Conservation (phyloP, 2,888 invertebrate genomes). For the Zootermopsis nevadensis region DNA sequence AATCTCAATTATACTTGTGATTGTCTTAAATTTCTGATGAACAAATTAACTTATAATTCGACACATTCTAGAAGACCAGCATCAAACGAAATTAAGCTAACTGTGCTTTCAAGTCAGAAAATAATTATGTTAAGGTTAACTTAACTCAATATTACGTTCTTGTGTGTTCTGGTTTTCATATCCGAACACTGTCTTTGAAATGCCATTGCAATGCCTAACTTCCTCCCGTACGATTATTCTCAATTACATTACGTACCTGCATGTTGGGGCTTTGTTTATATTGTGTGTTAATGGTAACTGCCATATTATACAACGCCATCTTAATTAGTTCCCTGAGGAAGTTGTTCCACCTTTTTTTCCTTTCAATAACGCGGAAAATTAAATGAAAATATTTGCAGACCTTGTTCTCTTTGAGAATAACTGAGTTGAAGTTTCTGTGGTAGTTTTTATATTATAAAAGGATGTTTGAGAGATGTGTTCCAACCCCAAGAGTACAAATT, state of each 20-base stretch:
- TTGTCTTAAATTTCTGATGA: no score
- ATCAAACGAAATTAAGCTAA: no score
- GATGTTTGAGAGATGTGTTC: background rate
- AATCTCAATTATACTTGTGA: no score
- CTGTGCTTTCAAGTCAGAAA: no score
- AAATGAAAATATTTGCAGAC: constrained; percentile 21
- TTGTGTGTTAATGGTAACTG: background rate
- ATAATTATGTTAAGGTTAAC: no score
- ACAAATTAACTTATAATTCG: no score
- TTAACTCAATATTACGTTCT: no score
- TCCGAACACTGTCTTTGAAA: background rate
- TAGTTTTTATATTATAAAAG: background rate
- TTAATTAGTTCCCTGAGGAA: background rate
- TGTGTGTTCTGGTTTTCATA: no score
- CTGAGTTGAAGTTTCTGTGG: background rate
- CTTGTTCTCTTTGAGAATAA: background rate
- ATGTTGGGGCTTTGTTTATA: background rate
- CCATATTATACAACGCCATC: background rate
- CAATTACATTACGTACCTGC: background rate
- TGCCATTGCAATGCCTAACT: background rate
- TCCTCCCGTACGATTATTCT: no score
- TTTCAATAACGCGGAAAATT: background rate
- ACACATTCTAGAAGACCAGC: no score
- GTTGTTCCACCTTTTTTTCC: background rate
- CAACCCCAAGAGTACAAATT: background rate